Evolutionary conservation across 2,113 vertebrate genomes (phyloP).

Genomic region (Crotalus helleri): DNA sequence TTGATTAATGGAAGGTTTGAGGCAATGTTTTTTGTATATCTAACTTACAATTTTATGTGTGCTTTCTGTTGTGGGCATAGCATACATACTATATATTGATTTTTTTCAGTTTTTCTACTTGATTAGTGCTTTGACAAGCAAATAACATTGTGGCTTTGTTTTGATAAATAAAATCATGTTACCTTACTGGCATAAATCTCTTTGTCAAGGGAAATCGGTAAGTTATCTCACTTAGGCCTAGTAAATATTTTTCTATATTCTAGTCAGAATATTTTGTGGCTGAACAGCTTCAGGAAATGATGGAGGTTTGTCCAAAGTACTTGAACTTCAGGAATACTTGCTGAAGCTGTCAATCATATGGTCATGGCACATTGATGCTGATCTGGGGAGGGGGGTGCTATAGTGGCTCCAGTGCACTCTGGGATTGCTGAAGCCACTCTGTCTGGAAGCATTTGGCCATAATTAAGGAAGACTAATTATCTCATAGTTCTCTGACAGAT

Average conservation of each 20-base stretch:
- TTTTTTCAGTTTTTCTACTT: not conserved
- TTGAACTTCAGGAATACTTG: not conserved
- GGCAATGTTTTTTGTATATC: not conserved
- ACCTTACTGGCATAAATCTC: not conserved
- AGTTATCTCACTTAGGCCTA: not conserved
- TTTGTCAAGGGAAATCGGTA: not conserved
- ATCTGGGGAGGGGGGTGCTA: not conserved
- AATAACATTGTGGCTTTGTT: not conserved
- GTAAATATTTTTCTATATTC: not conserved
- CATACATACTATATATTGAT: not conserved
- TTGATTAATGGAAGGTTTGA: not conserved
- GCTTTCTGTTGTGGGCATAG: not conserved
- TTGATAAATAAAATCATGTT: not conserved
- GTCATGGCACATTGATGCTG: not conserved
- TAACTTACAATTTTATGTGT: not conserved
- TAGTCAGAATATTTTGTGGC: not conserved
- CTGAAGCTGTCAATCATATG: not conserved
- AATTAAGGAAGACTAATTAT: not conserved
- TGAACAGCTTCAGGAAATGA: not conserved
- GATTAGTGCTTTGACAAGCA: not conserved
- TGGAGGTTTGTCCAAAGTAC: not conserved
- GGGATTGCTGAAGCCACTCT: not conserved
- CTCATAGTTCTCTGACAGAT: not conserved
- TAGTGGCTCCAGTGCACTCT: not conserved
- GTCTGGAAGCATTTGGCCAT: not conserved